Evolutionary conservation across 2,888 invertebrate species (phyloP), one percentile per base, ranked within the genome.

Genomic region (Sinelater perroti): DNA sequence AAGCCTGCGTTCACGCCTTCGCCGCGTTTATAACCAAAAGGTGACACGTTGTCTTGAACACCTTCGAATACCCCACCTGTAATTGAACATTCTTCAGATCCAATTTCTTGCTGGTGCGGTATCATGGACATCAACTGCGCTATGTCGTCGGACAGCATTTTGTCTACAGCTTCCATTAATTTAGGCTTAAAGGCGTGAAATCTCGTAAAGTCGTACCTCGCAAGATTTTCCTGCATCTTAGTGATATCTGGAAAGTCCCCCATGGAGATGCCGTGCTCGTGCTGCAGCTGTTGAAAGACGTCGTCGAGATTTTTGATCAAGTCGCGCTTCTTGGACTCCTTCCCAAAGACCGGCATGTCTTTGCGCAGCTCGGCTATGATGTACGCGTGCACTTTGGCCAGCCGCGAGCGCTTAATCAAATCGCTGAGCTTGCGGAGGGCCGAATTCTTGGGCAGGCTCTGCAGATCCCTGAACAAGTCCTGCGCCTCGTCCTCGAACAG

Each of bases 351-450:
- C 0, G 98, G 97, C 96, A 98, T 97, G 72, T 97, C 95, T 80
- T 94, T 95, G 70, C 89, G 86, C 65, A 99, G 81, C 68, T 95
- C 92, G 63, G 95, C 88, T 59, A 99, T 96, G 67, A 99, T 96
- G 75, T 95, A 97, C 0, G 99, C 98, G 79, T 99, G 97, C 1
- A 98, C 97, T 83, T 98, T 98, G 33, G 97, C 97, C 13, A 98
- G 82, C 44, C 98, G 84, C 6, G 98, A 97, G 60, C 99, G 82
- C 79, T 98, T 99, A 67, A 99, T 99, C 62, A 99, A 84, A 81
- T 99, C 98, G 79, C 99, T 99, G 8, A 99, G 83, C 80, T 99
- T 99, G 52, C 99, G 84, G 36, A 99, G 82, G 0, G 97, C 95
- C 2, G 98, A 97, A 81, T 99, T 97, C 70, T 93, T 85, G 1